Evolutionary conservation across 2,113 vertebrate species (phyloP).

Genomic region (Trichechus manatus): DNA sequence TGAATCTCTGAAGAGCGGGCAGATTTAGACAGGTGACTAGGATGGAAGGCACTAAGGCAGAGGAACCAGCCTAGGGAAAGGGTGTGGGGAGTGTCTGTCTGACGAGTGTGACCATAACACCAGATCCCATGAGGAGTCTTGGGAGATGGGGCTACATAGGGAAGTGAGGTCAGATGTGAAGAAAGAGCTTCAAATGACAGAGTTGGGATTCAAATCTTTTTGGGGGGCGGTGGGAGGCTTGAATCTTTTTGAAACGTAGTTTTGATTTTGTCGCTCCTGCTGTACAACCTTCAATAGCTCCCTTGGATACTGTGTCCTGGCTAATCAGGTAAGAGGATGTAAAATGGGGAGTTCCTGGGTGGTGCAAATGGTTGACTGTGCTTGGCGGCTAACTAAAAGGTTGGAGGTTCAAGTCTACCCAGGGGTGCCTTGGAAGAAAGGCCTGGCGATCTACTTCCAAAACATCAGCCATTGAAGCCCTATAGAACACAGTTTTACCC

Average conservation of each 20-base stretch:
- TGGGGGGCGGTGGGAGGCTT: background rate
- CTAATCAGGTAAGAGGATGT: background rate
- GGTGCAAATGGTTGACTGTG: background rate
- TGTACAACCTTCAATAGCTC: background rate
- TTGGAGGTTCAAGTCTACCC: background rate
- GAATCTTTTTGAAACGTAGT: background rate
- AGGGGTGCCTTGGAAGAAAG: background rate
- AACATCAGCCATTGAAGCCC: background rate
- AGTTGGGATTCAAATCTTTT: no score
- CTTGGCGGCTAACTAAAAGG: background rate
- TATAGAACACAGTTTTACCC: background rate
- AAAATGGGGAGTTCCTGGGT: background rate
- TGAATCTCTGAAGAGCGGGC: background rate
- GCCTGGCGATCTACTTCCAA: background rate
- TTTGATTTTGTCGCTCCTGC: background rate
- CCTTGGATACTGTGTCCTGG: background rate
- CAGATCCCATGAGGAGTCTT: background rate
- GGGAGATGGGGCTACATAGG: accelerated
- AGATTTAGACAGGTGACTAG: background rate
- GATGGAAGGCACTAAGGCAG: no score
- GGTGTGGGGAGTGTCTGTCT: background rate
- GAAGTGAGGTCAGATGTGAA: no score
- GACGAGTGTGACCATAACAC: background rate
- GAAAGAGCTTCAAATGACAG: background rate
- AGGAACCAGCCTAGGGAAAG: background rate